A percentile compares a stretch with the other conserved stretches of the same genome.
phyloP scores from a whole-genome alignment of 2,888 invertebrate genomes.

The Chymomyza procnemis region DNA sequence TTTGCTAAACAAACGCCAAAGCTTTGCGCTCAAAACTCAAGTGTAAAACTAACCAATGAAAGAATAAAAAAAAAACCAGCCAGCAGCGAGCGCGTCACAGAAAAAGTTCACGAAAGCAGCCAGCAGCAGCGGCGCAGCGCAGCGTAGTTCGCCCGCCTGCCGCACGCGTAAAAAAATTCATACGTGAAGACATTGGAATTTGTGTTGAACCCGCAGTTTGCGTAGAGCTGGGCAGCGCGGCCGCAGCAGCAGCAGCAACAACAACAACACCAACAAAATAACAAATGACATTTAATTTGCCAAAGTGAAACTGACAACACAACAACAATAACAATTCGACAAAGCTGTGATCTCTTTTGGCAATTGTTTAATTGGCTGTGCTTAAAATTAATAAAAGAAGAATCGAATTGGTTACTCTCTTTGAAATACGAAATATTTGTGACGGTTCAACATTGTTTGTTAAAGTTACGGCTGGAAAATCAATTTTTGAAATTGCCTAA shows the following conservation, averaged over 20 bases:
- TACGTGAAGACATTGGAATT: constrained; percentile 72
- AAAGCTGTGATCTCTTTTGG: constrained; percentile 60
- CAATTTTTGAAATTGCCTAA: constrained; percentile 64
- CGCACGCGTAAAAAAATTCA: constrained; percentile 22
- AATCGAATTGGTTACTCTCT: constrained; percentile 25
- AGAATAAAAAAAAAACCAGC: constrained; percentile 35
- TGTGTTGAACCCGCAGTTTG: constrained; percentile 55
- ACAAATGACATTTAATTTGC: constrained; percentile 58
- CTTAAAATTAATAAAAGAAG: constrained; percentile 43
- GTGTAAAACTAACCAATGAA: constrained; percentile 53
- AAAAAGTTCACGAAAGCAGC: constrained; percentile 53
- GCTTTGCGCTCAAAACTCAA: constrained; percentile 47
- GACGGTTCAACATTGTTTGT: constrained; percentile 49
- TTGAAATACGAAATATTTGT: constrained; percentile 57
- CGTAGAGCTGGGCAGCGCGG: constrained; percentile 38
- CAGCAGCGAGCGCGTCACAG: constrained; percentile 52
- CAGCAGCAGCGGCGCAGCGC: constrained; percentile 11
- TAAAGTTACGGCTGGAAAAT: constrained; percentile 66
- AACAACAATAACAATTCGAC: constrained; percentile 43
- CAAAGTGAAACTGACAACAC: constrained; percentile 63
- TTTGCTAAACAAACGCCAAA: constrained; percentile 35
- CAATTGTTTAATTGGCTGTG: constrained; percentile 70
- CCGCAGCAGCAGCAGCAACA: constrained; percentile 45
- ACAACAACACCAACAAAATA: constrained; percentile 43
- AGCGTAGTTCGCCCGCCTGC: constrained; percentile 7